Base-by-base conservation (phyloP, 2,113 vertebrate genomes). In the Stegastes partitus region DNA sequence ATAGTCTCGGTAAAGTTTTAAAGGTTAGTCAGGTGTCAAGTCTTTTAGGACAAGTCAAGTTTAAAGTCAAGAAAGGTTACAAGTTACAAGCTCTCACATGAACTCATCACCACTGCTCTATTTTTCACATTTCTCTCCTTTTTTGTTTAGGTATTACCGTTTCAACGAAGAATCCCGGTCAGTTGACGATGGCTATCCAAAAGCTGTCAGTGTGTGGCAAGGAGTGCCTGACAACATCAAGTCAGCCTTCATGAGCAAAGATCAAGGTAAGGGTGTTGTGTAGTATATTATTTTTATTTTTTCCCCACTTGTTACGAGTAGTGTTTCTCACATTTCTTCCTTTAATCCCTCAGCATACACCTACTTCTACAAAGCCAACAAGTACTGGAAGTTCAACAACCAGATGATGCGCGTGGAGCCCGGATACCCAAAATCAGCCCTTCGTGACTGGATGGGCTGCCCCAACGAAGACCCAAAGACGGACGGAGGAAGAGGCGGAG, bases 321-420 rank as follows among this genome's bases (percentile, higher is more conserved):
- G 5, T 73, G 18, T 44, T 39, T 56, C 37, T 85, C 44, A 71
- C 22, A 16, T 49, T 4, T 77, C 26, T 68, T 34, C 70, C 15
- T 55, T 22, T 16, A 14, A 14, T 22, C 45, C 56, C 11, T 57
- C 86, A 98, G 97, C 91, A 10, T 95, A 95, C 94, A 97, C 96
- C 1, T 97, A 97, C 90, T 98, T 98, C 92, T 97, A 97, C 92
- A 98, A 97, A 92, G 95, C 94, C 62, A 96, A 97, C 83, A 96
- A 95, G 69, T 98, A 98, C 89, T 98, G 97, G 97, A 97, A 97
- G 85, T 98, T 96, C 89, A 96, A 96, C 90, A 98, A 97, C 87
- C 95, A 97, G 91, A 91, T 96, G 88, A 92, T 97, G 91, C 95
- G 94, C 9, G 96, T 97, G 26, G 96, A 97, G 80, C 95, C 96